phyloP scores from a whole-genome alignment of 2,888 invertebrate species.

The Eulithis prunata region DNA sequence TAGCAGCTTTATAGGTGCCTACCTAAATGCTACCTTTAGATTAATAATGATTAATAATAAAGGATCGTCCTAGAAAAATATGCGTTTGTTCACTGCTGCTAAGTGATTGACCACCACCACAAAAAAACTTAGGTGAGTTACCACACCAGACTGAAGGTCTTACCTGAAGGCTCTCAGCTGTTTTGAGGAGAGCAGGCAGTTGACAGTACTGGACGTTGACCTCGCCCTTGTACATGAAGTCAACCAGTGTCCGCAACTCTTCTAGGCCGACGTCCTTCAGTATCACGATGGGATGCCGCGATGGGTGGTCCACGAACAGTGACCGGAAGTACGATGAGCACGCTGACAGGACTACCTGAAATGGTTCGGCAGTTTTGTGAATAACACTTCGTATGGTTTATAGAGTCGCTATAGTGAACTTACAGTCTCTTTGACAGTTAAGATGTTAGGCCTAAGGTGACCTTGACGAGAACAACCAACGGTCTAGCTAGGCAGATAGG shows the following conservation, averaged over 20 bases:
- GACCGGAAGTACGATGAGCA: constrained; percentile 98
- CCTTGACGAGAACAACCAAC: not conserved
- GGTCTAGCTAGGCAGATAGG: not conserved
- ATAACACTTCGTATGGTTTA: not conserved
- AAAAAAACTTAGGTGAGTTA: no score
- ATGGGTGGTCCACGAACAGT: constrained; percentile 96
- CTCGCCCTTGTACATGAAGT: constrained; percentile 98
- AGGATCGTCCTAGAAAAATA: no score
- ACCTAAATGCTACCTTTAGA: no score
- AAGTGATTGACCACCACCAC: no score
- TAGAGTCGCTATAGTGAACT: no score
- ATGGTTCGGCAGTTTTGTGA: constrained; percentile 33
- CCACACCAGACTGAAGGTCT: not conserved
- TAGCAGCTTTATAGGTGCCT: no score
- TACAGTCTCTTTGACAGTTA: no score
- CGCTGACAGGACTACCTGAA: constrained; percentile 95
- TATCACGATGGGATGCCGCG: constrained; percentile 96
- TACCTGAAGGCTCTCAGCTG: constrained; percentile 95
- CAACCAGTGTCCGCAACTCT: constrained; percentile 95
- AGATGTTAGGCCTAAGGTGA: not conserved
- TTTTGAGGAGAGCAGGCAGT: constrained; percentile 94
- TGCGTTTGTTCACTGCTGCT: no score
- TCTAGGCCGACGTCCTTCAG: constrained; percentile 96
- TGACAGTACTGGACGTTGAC: constrained; percentile 97
- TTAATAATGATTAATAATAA: no score